phyloP scores from a whole-genome alignment of 37 sponge, comb jelly and placozoan genomes.

The Oscarella lobularis region DNA sequence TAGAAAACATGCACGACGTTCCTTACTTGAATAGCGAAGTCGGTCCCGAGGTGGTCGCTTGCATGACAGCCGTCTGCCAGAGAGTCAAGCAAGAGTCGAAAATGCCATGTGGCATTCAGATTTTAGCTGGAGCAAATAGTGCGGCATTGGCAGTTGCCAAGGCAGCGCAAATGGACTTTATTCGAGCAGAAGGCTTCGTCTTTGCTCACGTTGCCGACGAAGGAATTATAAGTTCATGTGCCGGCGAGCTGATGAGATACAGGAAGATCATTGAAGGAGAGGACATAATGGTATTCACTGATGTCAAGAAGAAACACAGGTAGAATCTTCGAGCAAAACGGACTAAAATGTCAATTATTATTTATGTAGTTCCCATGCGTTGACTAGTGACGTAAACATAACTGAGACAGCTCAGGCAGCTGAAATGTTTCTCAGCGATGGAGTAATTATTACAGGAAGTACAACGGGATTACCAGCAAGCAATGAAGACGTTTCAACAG shows the following conservation, averaged over 20 bases:
- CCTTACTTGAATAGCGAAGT: slow-evolving; percentile 50
- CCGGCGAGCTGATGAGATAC: slow-evolving; percentile 75
- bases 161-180: slow-evolving; percentile 44
- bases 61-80: slow-evolving; percentile 48
- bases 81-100: slow-evolving; percentile 21
- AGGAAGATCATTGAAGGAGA: slow-evolving; percentile 58
- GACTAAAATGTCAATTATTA: too few relatives aligned
- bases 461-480: slow-evolving; percentile 48
- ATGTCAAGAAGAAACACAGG: slow-evolving; percentile 90
- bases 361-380: slow-evolving; percentile 61
- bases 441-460: slow-evolving; percentile 61
- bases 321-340: slow-evolving; percentile 4
- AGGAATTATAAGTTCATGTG: slow-evolving; percentile 75
- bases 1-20: slow-evolving; percentile 92
- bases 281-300: slow-evolving; percentile 40
- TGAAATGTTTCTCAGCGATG: slow-evolving; percentile 75
- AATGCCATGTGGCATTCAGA: slow-evolving; percentile 59
- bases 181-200: slow-evolving; percentile 79
- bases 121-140: slow-evolving; percentile 45
- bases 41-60: slow-evolving; percentile 52
- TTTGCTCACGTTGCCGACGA: slow-evolving; percentile 87
- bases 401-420: slow-evolving; percentile 60
- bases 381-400: slow-evolving; percentile 55
- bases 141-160: slow-evolving; percentile 73
- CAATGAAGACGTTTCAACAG: slow-evolving; percentile 15